Evolutionary conservation across 2,888 invertebrate species (phyloP), one percentile per base, ranked within the genome.

Genomic region (Phymatocera aterrima): DNA sequence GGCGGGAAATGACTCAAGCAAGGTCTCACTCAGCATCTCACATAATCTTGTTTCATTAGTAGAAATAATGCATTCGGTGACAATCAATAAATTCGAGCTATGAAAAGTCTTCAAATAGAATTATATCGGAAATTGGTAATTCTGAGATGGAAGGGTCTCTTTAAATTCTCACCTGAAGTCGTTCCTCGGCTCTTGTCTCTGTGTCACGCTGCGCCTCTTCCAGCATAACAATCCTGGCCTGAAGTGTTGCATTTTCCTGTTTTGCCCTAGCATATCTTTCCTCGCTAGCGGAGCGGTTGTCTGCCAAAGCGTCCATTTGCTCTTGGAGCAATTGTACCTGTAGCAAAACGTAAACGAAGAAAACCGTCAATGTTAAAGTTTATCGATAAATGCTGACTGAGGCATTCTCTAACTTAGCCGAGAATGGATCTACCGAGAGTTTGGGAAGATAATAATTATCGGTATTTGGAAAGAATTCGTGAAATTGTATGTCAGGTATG

Each of bases 301-400:
- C 97, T 70, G 96, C 96, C 85, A 98, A 92, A 79, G 95, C 95
- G 81, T 96, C 95, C 91, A 98, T 96, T 92, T 98, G 97, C 89
- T 97, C 96, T 91, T 98, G 98, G 82, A 98, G 93, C 87, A 96
- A 93, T 92, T 97, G 96, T 88, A 98, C 96, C 98, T 98, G 92
- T 28, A 92, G 91, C 83, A 84, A 86, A 86, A 82, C 6, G 0
- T 8, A 64, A 61, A 61, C 31, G 3, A 61, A 4, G 1, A 34
- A 6, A n/a, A 28, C 6, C n/a, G 31, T 60, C 15, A 2, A 10
- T n/a, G 60, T 28, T 2, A 10, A 8, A 51, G 2, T 43, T 28
- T 21, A 28, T 57, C 57, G 12, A 57, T 54, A 24, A 54, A n/a
- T n/a, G n/a, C n/a, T n/a, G n/a, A n/a, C n/a, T n/a, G n/a, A n/a